Evolutionary conservation across 2,888 invertebrate species (phyloP), one percentile per base, ranked within the genome.

Genomic region (Adela reaumurella): DNA sequence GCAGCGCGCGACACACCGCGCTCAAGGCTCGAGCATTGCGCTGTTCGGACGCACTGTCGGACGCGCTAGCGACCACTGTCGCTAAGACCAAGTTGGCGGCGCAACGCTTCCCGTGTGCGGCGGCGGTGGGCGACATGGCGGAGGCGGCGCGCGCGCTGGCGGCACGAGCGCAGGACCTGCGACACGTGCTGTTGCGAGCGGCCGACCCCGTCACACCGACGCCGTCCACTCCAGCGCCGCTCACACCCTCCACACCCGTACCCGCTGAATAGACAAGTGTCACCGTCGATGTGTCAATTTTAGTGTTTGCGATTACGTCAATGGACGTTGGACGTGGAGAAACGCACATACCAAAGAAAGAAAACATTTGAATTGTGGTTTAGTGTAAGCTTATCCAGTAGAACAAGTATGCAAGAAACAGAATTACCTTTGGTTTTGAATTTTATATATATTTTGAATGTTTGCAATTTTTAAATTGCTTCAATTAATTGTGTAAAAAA

Each of bases 111-210:
- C 97, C 96, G 0, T 92, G 92, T 61, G 93, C 95, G 10, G 83
- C 84, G 35, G 93, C 94, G 1, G 94, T 95, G 17, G 92, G 94
- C 57, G 92, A 92, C 58, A 96, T 97, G 96, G 93, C 96, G 5
- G 94, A 94, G 63, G 87, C 92, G 4, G 90, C 96, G 29, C 87
- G 92, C 19, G 87, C 89, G 56, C 87, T 97, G 42, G 94, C 94
- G 1, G 88, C 89, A 58, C 81, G 92, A 48, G 94, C 95, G 10
- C 85, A 87, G 57, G 89, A 91, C 58, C 78, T 95, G 48, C 90
- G 93, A 56, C 77, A 87, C 49, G 85, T 85, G 49, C 76, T 90
- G 66, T 83, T 90, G 50, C 85, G 89, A 59, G 87, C 89, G 8
- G 88, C 88, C 2, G 77, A 78, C 50, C 77, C 74, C 0, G 68